Percentiles rank a stretch among this genome's conserved stretches.
phyloP scores from a whole-genome alignment of 2,797 vertebrate genomes.

The Hippoglossus hippoglossus region DNA sequence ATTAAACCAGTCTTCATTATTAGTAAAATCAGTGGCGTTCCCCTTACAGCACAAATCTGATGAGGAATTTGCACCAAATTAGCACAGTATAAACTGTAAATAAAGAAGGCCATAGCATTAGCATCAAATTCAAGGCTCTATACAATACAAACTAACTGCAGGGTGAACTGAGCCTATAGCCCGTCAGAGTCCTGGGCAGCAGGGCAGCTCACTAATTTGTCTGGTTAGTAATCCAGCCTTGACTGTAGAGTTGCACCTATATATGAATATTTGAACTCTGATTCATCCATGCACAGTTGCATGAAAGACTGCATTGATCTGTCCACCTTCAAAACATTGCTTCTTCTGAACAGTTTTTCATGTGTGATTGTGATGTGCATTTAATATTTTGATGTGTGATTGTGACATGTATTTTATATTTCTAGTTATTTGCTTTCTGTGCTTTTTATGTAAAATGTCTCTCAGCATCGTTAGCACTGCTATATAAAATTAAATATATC shows the following conservation, averaged over 20 bases:
- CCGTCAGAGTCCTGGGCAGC: neutral
- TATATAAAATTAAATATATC: too few relatives aligned
- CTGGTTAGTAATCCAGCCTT: neutral
- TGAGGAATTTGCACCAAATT: neutral
- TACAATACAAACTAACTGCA: neutral
- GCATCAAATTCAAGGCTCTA: neutral
- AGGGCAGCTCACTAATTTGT: neutral
- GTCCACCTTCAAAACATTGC: too few relatives aligned
- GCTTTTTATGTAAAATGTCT: too few relatives aligned
- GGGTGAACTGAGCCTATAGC: neutral
- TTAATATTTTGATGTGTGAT: too few relatives aligned
- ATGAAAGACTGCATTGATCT: neutral
- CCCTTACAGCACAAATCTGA: neutral
- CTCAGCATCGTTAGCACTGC: too few relatives aligned
- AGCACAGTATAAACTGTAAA: neutral
- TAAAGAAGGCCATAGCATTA: neutral
- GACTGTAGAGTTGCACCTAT: neutral
- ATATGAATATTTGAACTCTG: neutral
- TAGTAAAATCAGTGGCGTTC: neutral
- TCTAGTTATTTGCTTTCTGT: too few relatives aligned
- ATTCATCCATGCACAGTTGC: neutral
- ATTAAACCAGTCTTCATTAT: too few relatives aligned
- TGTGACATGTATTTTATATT: too few relatives aligned
- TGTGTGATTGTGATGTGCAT: too few relatives aligned
- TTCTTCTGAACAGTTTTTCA: too few relatives aligned